Evolutionary conservation across 64 coral and sea anemone genomes (phyloP).

Genomic region (Hydrozoanthus tunicans): DNA sequence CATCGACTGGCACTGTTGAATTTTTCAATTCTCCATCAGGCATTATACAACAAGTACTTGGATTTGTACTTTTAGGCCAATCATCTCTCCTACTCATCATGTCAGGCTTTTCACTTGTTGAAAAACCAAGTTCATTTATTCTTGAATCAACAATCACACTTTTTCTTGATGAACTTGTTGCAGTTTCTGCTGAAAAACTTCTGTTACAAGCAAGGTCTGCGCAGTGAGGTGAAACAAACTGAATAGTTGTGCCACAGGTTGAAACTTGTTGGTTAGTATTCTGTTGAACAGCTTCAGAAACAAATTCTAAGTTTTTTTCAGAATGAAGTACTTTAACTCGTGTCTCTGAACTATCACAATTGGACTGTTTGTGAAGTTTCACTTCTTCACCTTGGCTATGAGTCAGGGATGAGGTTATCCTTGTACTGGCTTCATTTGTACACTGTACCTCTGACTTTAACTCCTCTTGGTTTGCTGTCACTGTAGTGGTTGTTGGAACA

Average conservation of each 20-base stretch:
- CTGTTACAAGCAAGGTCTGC: neutral
- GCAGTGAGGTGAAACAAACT: neutral
- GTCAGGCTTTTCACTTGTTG: neutral
- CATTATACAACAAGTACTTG: neutral
- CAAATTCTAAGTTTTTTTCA: neutral
- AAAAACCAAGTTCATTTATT: neutral
- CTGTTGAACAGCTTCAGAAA: neutral
- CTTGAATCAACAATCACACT: conserved; percentile 54
- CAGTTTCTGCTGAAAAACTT: neutral
- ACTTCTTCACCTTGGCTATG: neutral
- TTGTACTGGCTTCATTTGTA: neutral
- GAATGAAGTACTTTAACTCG: neutral
- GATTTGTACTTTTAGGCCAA: neutral
- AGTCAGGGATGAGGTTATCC: neutral
- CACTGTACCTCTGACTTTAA: neutral
- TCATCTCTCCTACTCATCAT: neutral
- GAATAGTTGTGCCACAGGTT: neutral
- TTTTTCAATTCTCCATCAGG: neutral
- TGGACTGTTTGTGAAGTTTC: neutral
- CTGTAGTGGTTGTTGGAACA: conserved; percentile 5
- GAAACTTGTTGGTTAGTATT: neutral
- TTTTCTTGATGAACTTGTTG: neutral
- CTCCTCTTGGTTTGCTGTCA: neutral
- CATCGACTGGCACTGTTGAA: neutral
- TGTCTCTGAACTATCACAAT: neutral